Percentiles rank a stretch among this genome's conserved stretches.
Conservation (phyloP, 92 coral and sea anemone genomes). For the Zoanthus gigantus region DNA sequence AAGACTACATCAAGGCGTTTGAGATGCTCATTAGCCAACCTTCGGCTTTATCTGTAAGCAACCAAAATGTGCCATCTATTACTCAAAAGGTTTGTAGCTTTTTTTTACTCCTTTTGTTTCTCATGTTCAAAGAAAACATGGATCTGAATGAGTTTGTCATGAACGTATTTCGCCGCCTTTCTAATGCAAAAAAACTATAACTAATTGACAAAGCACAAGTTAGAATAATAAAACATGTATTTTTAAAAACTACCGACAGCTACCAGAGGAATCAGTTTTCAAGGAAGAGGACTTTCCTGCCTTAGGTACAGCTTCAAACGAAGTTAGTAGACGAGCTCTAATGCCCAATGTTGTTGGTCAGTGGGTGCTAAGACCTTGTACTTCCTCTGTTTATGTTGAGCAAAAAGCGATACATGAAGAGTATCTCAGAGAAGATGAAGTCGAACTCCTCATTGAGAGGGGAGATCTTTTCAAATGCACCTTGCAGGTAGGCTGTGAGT, state of each 20-base stretch:
- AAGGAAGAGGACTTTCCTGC: conserved; percentile 36
- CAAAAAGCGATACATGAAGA: conserved; percentile 62
- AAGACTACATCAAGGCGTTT: conserved; percentile 90
- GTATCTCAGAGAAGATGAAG: conserved; percentile 66
- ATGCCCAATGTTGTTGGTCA: conserved; percentile 51
- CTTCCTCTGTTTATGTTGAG: conserved; percentile 69
- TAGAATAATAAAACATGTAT: not conserved
- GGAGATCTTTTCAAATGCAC: conserved; percentile 75
- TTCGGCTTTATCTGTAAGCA: not conserved
- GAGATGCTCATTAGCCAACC: conserved; percentile 62
- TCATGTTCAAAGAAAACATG: not conserved
- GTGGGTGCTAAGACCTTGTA: conserved; percentile 78
- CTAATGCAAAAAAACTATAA: too few relatives aligned
- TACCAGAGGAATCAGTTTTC: conserved; percentile 14
- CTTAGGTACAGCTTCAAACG: conserved; percentile 16
- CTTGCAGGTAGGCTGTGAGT: conserved; percentile 36
- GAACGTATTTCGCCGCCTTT: not conserved
- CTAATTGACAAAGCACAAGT: too few relatives aligned
- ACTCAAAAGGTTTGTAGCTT: conserved; percentile 29
- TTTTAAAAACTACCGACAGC: not conserved
- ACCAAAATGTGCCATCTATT: not conserved
- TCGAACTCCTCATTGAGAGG: conserved; percentile 34
- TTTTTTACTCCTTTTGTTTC: not conserved
- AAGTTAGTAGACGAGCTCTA: conserved; percentile 24
- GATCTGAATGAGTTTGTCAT: not conserved